Base-by-base conservation (phyloP, 2,113 vertebrate species). In the Chloropsis hardwickii region DNA sequence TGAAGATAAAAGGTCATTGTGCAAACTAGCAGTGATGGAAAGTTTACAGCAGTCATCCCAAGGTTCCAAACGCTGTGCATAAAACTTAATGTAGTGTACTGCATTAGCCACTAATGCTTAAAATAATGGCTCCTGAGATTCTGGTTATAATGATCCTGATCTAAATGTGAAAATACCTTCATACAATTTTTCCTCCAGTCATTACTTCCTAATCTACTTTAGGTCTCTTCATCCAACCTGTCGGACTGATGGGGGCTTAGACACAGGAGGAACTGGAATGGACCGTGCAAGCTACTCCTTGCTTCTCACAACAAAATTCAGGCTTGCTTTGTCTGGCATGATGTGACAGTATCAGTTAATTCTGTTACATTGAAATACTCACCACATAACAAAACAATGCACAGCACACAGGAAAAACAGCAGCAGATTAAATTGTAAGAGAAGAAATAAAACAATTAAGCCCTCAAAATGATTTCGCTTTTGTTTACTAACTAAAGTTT, bases 11-110 rank as follows among this genome's bases (percentile, higher is more conserved):
- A 94, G 86, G 86, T 94, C 95, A 81, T 44, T 70, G 54, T 62
- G 29, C 92, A 93, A 94, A 90, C 58, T 2, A 71, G 31, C 60
- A 93, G 51, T 67, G 60, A 86, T 73, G 28, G 56, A 56, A 88
- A 90, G 92, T 90, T 94, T 96, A 81, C 48, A 90, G 74, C 57
- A 90, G n/a, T 22, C 35, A 73, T 83, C 65, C 53, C 3, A 5
- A 90, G 76, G 48, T 78, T 90, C 84, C 64, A 83, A 57, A 58
- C 77, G 56, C 71, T 83, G 42, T 66, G 35, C 82, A 88, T 88
- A 95, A 96, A 96, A 79, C 88, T 94, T 94, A 93, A 93, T 92
- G 90, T 86, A 81, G 79, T 78, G 67, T 92, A 86, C 44, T 56
- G 48, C 60, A 78, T 81, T 53, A 78, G 25, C 57, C 37, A 74